Percentiles rank a stretch among this genome's conserved stretches.
phyloP scores from a whole-genome alignment of 2,113 vertebrate genomes.

The Phyllostomus hastatus region DNA sequence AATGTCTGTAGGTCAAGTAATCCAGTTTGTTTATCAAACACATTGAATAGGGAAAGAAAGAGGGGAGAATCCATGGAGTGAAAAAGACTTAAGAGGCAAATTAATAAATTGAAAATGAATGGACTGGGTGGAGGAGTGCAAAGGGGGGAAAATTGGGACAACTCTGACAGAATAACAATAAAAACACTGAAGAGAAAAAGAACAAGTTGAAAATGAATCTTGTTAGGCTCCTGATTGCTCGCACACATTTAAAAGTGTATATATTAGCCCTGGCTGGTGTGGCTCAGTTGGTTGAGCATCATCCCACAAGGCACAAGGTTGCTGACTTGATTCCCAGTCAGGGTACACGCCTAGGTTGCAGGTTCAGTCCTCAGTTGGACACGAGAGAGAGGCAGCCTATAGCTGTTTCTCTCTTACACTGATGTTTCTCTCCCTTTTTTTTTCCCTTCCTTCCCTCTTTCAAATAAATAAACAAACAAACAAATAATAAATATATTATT shows the following conservation, averaged over 20 bases:
- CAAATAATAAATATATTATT: not conserved
- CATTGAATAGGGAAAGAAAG: not conserved
- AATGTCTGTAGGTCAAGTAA: not conserved
- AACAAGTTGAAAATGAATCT: too few relatives aligned
- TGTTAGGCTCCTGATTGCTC: too few relatives aligned
- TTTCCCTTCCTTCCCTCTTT: not conserved
- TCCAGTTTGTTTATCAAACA: not conserved
- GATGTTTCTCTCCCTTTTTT: not conserved
- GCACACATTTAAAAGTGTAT: too few relatives aligned
- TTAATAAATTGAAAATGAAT: too few relatives aligned
- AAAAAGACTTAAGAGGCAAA: not conserved
- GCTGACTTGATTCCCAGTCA: not conserved
- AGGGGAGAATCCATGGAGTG: not conserved
- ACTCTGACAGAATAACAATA: too few relatives aligned
- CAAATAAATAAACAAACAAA: not conserved
- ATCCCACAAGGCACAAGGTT: not conserved
- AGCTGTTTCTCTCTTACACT: not conserved
- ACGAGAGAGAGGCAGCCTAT: not conserved
- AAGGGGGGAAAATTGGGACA: too few relatives aligned
- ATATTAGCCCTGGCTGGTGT: not conserved
- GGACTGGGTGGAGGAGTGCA: too few relatives aligned
- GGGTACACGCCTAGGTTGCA: not conserved
- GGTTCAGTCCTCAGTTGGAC: too few relatives aligned
- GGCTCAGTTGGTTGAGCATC: not conserved
- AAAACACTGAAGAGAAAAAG: too few relatives aligned